phyloP scores from a whole-genome alignment of 2,797 vertebrate species.

The Sebastes nivosus region DNA sequence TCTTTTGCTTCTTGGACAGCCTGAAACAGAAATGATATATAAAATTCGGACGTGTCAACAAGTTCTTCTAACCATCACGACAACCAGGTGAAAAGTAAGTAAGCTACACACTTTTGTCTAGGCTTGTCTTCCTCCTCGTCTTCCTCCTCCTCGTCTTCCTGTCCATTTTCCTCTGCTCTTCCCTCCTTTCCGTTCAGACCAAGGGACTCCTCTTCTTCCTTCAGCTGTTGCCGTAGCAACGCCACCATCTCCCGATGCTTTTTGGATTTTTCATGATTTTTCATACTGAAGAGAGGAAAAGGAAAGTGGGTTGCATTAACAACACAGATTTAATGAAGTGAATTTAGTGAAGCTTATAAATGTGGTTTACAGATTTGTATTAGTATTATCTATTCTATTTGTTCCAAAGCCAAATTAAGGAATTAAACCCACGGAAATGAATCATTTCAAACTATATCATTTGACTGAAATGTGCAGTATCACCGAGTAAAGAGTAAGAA shows the following conservation, averaged over 20 bases:
- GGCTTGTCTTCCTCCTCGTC: constrained; percentile 74
- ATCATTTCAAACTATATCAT: not conserved
- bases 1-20: constrained; percentile 94
- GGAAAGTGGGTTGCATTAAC: not conserved
- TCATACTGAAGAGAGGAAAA: constrained; percentile 82
- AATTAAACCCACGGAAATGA: not conserved
- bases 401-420: not conserved
- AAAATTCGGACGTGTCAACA: not conserved
- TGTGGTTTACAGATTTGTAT: not conserved
- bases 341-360: not conserved
- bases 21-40: constrained; percentile 63
- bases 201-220: constrained; percentile 86
- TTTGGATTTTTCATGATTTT: constrained; percentile 96
- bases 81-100: not conserved
- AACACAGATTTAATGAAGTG: not conserved
- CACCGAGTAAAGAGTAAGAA: not conserved
- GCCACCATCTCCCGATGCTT: constrained; percentile 94
- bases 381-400: no score
- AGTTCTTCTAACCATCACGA: not conserved
- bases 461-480: not conserved
- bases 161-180: constrained; percentile 71
- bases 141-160: constrained; percentile 78
- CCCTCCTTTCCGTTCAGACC: constrained; percentile 64
- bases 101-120: constrained; percentile 85
- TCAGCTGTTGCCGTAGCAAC: constrained; percentile 90